A percentile compares a stretch with the other conserved stretches of the same genome.
These are phyloP conservation scores for Beris chalybata DNA, from an alignment of 2,888 invertebrate species.

Conservation along the genomic window DNA sequence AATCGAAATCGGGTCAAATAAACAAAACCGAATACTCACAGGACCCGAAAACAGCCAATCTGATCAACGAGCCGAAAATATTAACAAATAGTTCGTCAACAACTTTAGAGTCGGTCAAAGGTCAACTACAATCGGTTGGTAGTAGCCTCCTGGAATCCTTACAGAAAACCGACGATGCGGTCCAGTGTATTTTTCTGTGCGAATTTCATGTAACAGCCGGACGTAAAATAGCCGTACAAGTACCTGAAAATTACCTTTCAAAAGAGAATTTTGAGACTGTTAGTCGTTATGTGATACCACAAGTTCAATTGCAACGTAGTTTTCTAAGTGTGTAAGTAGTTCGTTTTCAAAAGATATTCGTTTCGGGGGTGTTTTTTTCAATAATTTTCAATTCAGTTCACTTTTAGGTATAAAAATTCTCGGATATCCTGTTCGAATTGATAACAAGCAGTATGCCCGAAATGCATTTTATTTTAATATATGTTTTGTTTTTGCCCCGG, in stretches of 20 bases:
- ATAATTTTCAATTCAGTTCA: slow-evolving; percentile 69
- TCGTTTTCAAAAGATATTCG: slow-evolving; percentile 56
- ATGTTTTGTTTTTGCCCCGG: slow-evolving; percentile 79
- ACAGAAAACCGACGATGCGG: slow-evolving; percentile 61
- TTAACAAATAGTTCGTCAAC: not conserved
- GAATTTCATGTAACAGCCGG: slow-evolving; percentile 77
- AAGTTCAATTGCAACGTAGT: slow-evolving; percentile 75
- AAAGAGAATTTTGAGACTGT: slow-evolving; percentile 82
- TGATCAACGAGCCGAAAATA: slow-evolving; percentile 25
- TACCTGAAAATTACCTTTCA: slow-evolving; percentile 75
- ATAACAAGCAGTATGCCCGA: slow-evolving; percentile 75
- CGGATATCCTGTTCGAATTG: slow-evolving; percentile 78
- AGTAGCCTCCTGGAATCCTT: not conserved
- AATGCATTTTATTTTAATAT: slow-evolving; percentile 84
- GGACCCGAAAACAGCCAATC: slow-evolving; percentile 8
- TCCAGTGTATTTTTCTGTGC: slow-evolving; percentile 77
- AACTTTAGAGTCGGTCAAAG: too few species aligned
- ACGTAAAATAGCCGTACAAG: slow-evolving; percentile 78
- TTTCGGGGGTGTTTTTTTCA: slow-evolving; percentile 43
- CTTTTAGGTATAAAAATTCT: slow-evolving; percentile 74
- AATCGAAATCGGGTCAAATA: slow-evolving; percentile 2
- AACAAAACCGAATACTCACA: slow-evolving; percentile 25
- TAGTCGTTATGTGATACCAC: slow-evolving; percentile 82
- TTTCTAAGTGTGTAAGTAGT: slow-evolving; percentile 80
- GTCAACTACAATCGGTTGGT: not conserved